These are phyloP conservation scores for Crocodylus rhombifer DNA, from an alignment of 2,797 vertebrate genomes.

Conservation along the genomic window DNA sequence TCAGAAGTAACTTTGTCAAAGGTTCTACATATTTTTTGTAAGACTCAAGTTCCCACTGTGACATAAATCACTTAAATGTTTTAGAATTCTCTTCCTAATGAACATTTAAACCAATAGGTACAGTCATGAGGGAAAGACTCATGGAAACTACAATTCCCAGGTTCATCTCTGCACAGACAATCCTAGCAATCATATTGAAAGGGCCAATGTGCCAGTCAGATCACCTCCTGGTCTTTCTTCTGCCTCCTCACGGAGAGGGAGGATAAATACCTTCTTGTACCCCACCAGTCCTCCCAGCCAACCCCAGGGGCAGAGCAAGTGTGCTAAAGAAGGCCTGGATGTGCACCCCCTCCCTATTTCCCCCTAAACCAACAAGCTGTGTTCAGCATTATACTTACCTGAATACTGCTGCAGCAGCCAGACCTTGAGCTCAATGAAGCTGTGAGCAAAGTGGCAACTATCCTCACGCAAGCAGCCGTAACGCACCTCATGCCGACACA, in stretches of 20 bases:
- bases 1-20: not conserved
- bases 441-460: constrained; percentile 98
- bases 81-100: not conserved
- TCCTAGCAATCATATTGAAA: not conserved
- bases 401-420: constrained; percentile 98
- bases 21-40: not conserved
- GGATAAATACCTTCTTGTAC: too few species aligned
- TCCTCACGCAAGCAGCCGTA: constrained; percentile 97
- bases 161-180: not conserved
- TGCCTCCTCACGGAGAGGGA: not conserved
- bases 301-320: not conserved
- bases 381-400: constrained; percentile 78
- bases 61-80: too few species aligned
- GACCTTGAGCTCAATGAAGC: constrained; percentile 97
- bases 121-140: constrained; percentile 12
- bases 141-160: not conserved
- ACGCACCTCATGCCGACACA: constrained; percentile 96
- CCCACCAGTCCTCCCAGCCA: not conserved
- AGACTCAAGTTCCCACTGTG: not conserved
- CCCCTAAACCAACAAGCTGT: not conserved
- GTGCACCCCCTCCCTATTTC: not conserved
- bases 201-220: not conserved
- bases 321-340: not conserved
- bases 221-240: not conserved
- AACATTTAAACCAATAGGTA: not conserved